A percentile compares a stretch with the other conserved stretches of the same genome.
Evolutionary conservation across 2,113 vertebrate genomes (phyloP).

Genomic region (Apteryx owenii): DNA sequence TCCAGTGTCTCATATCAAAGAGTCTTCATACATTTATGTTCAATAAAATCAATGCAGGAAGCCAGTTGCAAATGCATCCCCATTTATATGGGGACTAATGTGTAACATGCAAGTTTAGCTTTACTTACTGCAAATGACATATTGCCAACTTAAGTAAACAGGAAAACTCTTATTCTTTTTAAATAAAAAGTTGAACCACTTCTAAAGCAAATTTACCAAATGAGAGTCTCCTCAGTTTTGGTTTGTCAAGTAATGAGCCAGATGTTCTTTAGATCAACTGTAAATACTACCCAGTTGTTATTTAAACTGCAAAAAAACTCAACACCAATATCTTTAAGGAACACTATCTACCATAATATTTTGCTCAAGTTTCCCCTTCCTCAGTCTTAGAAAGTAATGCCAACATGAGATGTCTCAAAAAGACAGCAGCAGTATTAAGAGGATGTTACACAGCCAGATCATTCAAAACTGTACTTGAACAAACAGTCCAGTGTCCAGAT

Average conservation of each 20-base stretch:
- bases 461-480: background rate
- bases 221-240: background rate
- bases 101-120: background rate
- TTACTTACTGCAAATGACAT: background rate
- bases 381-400: background rate
- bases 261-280: background rate
- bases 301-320: background rate
- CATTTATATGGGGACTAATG: background rate
- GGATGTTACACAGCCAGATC: background rate
- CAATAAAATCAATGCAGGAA: background rate
- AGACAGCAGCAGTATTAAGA: background rate
- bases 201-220: background rate
- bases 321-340: background rate
- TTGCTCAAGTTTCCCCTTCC: background rate
- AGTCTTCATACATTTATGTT: background rate
- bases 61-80: background rate
- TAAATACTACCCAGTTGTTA: background rate
- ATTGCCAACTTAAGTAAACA: fast-evolving
- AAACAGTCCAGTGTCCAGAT: background rate
- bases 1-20: background rate
- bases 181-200: background rate
- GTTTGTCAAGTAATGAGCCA: background rate
- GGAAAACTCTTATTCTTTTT: background rate
- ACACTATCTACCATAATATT: background rate
- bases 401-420: background rate